A percentile compares a stretch with the other conserved stretches of the same genome.
Evolutionary conservation across 2,797 vertebrate genomes (phyloP).

Genomic region (Melanitta fusca): DNA sequence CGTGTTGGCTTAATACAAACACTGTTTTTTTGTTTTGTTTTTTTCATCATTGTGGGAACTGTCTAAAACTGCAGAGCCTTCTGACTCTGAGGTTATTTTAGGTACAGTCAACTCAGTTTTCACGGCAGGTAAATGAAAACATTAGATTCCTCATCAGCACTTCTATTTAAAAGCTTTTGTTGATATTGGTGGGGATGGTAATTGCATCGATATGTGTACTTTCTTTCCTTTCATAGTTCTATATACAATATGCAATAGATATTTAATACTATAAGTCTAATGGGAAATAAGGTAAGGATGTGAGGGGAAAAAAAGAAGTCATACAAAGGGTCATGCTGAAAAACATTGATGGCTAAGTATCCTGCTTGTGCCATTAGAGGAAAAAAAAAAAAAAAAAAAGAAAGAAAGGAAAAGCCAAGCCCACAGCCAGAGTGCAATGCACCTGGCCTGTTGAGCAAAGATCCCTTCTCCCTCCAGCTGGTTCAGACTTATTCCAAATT

Average conservation of each 20-base stretch:
- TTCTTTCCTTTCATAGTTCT: background rate
- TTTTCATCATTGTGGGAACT: constrained; percentile 72
- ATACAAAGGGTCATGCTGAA: background rate
- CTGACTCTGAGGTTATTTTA: constrained; percentile 86
- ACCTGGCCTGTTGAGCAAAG: constrained; percentile 30
- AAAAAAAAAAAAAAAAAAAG: background rate
- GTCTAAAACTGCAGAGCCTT: constrained; percentile 82
- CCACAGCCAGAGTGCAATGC: background rate
- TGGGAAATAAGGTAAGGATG: constrained; percentile 56
- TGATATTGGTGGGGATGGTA: background rate
- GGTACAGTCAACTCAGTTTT: constrained; percentile 82
- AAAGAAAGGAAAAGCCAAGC: background rate
- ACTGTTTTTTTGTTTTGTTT: background rate
- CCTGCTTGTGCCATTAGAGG: background rate
- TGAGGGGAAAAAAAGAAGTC: constrained; percentile 7
- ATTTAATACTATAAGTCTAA: background rate
- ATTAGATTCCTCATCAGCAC: background rate
- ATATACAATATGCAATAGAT: background rate
- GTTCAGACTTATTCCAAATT: constrained; percentile 5
- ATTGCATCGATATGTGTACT: background rate
- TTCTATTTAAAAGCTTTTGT: background rate
- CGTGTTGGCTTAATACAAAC: background rate
- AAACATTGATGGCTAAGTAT: background rate
- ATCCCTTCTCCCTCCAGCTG: constrained; percentile 9
- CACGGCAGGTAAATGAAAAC: constrained; percentile 81